These are phyloP conservation scores for Enteromius radiatus DNA, from an alignment of 2,797 vertebrate species.

Conservation along the genomic window DNA sequence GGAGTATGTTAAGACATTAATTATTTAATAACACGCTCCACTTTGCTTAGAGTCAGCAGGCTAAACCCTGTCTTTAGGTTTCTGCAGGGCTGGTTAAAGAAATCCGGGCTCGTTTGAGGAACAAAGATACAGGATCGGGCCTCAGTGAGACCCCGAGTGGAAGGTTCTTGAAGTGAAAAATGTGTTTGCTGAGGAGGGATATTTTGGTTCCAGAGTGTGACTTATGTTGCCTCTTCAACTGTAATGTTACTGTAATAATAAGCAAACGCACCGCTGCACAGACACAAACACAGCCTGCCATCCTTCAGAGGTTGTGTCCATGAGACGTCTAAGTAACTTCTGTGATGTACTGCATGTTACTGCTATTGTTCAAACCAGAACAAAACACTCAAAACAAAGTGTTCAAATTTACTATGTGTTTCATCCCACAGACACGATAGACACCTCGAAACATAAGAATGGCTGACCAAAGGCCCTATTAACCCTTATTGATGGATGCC, in stretches of 20 bases:
- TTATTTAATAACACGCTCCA: background rate
- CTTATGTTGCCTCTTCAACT: conserved; percentile 1
- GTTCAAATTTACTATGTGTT: background rate
- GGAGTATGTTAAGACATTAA: background rate
- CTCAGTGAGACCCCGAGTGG: conserved; percentile 16
- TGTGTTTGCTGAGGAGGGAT: background rate
- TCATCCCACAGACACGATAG: background rate
- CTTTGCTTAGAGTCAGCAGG: background rate
- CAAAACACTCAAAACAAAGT: background rate
- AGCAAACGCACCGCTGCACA: conserved; percentile 6
- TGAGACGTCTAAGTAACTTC: background rate
- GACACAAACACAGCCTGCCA: background rate
- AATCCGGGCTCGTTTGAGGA: background rate
- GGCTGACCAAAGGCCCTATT: no score
- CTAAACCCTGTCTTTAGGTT: background rate
- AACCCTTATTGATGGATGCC: background rate
- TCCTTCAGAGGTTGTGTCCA: background rate
- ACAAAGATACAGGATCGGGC: conserved; percentile 6
- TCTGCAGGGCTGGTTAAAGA: background rate
- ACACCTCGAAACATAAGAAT: background rate
- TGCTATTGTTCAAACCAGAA: background rate
- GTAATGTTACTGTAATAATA: conserved; percentile 27
- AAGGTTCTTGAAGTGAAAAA: conserved; percentile 24
- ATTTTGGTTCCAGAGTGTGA: background rate
- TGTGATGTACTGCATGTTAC: background rate